A percentile compares a stretch with the other conserved stretches of the same genome.
Conservation (phyloP, 2,113 vertebrate species). For the Tenebrosternarchus preto region DNA sequence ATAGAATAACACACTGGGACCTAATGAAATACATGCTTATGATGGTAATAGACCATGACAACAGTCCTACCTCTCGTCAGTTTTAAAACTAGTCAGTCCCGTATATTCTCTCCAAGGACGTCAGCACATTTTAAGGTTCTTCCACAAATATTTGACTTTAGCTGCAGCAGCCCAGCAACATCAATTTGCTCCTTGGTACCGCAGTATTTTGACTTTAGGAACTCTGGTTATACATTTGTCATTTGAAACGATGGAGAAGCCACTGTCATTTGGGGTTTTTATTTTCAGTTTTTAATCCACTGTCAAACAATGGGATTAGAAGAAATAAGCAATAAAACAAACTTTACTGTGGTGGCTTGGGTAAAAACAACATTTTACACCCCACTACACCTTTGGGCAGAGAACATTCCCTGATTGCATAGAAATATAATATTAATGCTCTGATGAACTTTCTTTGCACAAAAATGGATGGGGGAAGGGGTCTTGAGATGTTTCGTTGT, state of each 20-base stretch:
- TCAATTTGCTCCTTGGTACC: slow-evolving; percentile 13
- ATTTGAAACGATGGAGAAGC: neutral
- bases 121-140: neutral
- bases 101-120: neutral
- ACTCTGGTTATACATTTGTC: neutral
- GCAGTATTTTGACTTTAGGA: slow-evolving; percentile 18
- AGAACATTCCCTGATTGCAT: slow-evolving; percentile 40
- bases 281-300: neutral
- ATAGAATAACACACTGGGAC: slow-evolving; percentile 52
- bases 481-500: slow-evolving; percentile 55
- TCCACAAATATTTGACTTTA: neutral
- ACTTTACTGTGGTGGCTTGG: slow-evolving; percentile 20
- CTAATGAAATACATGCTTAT: slow-evolving; percentile 36
- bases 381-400: neutral
- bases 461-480: slow-evolving; percentile 25
- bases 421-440: slow-evolving; percentile 46
- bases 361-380: neutral
- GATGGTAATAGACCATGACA: slow-evolving; percentile 58
- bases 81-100: slow-evolving; percentile 52
- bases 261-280: neutral
- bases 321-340: slow-evolving; percentile 25
- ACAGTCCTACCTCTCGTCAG: slow-evolving; percentile 72
- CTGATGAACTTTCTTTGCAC: slow-evolving; percentile 52
- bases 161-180: slow-evolving; percentile 6
- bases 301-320: neutral